These are phyloP conservation scores for Catocala sponsa DNA, from an alignment of 2,888 invertebrate genomes.

Conservation along the genomic window DNA sequence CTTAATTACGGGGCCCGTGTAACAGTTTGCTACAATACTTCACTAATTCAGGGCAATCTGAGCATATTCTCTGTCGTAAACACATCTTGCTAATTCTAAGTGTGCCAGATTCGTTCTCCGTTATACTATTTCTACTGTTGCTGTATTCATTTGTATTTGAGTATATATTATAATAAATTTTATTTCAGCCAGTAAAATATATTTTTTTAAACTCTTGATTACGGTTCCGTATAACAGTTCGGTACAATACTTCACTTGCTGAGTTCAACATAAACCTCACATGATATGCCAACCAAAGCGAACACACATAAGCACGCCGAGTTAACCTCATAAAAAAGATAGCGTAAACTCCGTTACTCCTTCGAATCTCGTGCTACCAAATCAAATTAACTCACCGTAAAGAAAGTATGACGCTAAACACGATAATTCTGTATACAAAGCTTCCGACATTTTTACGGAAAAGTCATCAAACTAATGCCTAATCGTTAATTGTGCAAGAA, in stretches of 20 bases:
- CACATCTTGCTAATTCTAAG: too few species aligned
- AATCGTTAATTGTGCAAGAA: constrained; percentile 20
- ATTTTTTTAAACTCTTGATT: too few species aligned
- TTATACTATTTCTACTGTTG: too few species aligned
- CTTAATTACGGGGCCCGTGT: too few species aligned
- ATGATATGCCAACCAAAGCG: constrained; percentile 20
- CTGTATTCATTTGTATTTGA: too few species aligned
- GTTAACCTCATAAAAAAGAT: constrained; percentile 16
- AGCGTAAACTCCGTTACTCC: constrained; percentile 29
- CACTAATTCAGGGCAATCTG: too few species aligned
- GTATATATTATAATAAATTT: too few species aligned
- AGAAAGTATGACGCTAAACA: constrained; percentile 46
- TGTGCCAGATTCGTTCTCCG: too few species aligned
- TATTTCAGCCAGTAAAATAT: too few species aligned
- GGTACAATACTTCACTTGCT: not conserved
- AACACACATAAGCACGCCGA: constrained; percentile 9
- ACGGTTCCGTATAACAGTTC: too few species aligned
- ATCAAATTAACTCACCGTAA: constrained; percentile 37
- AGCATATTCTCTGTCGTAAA: too few species aligned
- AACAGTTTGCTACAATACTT: too few species aligned
- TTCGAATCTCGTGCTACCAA: constrained; percentile 39
- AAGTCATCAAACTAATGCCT: constrained; percentile 21
- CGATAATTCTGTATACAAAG: constrained; percentile 48
- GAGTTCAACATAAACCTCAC: constrained; percentile 2
- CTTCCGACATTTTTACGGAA: constrained; percentile 39